phyloP scores from a whole-genome alignment of 2,888 invertebrate species.

The Agonopterix alstromeriana region DNA sequence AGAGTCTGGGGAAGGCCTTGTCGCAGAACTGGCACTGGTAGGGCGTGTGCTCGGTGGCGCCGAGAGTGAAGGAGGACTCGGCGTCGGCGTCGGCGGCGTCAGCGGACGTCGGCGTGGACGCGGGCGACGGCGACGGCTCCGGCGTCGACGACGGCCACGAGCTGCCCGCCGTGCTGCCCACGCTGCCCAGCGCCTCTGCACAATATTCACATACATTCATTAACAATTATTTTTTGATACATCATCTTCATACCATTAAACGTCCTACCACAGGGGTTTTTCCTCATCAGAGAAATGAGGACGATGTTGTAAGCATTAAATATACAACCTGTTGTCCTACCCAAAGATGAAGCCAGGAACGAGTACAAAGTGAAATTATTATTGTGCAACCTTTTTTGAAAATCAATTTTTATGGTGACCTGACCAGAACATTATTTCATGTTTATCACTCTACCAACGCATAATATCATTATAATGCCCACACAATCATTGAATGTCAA shows the following conservation, averaged over 20 bases:
- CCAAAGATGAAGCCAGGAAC: no score
- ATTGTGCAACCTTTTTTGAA: no score
- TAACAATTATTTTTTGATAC: no score
- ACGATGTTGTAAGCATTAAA: no score
- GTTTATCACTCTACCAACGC: background rate
- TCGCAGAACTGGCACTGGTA: slow-evolving; percentile 95
- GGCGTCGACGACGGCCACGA: slow-evolving; percentile 82
- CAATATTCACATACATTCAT: slow-evolving; percentile 1
- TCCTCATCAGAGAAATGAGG: no score
- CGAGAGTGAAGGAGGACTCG: slow-evolving; percentile 80
- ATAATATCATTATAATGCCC: slow-evolving; percentile 6
- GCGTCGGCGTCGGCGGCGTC: slow-evolving; percentile 80
- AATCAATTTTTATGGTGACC: no score
- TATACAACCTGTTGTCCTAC: no score
- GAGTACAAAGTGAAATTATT: no score
- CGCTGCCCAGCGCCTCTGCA: slow-evolving; percentile 78
- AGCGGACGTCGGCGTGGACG: slow-evolving; percentile 80
- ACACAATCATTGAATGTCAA: slow-evolving; percentile 17
- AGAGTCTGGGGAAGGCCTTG: slow-evolving; percentile 91
- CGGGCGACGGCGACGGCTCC: slow-evolving; percentile 77
- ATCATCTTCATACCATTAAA: no score
- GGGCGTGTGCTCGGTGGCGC: slow-evolving; percentile 85
- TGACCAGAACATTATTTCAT: background rate
- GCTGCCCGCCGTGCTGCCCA: slow-evolving; percentile 80
- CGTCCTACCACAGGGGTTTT: no score